Conservation (phyloP, 2,797 vertebrate genomes). For the Rallus crepitans region DNA sequence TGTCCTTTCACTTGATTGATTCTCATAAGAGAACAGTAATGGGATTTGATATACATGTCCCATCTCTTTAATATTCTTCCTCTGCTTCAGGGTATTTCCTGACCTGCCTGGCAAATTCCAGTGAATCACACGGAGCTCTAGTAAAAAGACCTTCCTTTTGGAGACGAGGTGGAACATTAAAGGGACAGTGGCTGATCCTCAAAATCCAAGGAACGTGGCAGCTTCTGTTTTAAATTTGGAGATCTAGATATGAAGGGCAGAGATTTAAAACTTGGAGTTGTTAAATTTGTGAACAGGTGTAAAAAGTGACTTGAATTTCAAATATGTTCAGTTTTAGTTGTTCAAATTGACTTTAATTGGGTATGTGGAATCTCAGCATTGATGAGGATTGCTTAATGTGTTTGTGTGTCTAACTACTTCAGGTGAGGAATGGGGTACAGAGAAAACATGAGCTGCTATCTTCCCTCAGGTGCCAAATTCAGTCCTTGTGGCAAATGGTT, state of each 20-base stretch:
- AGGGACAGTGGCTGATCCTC: slow-evolving; percentile 40
- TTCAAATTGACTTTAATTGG: neutral
- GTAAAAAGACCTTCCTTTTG: slow-evolving; percentile 57
- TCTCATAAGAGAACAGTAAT: slow-evolving; percentile 70
- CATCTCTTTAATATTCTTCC: slow-evolving; percentile 72
- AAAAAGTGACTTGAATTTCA: neutral
- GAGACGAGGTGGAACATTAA: slow-evolving; percentile 55
- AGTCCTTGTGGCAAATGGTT: neutral
- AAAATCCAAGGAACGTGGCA: neutral
- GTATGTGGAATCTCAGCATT: neutral
- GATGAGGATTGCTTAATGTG: neutral
- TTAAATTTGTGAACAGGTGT: neutral
- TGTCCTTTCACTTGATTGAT: slow-evolving; percentile 71
- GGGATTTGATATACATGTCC: slow-evolving; percentile 76
- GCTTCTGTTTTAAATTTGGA: neutral
- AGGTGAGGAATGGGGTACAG: neutral
- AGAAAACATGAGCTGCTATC: neutral
- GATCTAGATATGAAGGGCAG: neutral
- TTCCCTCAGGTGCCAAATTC: neutral
- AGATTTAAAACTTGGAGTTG: neutral
- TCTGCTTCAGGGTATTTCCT: slow-evolving; percentile 72
- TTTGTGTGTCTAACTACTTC: neutral
- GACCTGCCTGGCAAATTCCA: slow-evolving; percentile 70
- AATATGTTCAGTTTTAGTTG: neutral
- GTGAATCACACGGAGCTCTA: slow-evolving; percentile 53